Evolutionary conservation across 2,113 vertebrate species (phyloP).

Genomic region (Sciurus niger): DNA sequence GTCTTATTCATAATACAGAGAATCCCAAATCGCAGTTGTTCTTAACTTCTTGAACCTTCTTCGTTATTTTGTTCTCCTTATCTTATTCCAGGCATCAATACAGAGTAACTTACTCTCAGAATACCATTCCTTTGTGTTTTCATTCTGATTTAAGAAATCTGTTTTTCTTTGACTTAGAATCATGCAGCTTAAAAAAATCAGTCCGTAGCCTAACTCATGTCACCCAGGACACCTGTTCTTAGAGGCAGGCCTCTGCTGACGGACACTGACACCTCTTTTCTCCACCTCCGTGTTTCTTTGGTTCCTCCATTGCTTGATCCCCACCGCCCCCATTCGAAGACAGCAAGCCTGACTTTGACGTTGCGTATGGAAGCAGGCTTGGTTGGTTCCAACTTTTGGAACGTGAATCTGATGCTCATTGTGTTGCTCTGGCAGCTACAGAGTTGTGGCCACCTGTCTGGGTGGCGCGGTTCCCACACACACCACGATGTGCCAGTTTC

Average conservation of each 20-base stretch:
- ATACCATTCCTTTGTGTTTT: neutral
- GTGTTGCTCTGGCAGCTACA: constrained; percentile 81
- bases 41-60: neutral
- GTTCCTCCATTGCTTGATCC: neutral
- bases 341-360: neutral
- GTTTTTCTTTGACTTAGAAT: constrained; percentile 30
- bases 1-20: neutral
- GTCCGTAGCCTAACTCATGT: neutral
- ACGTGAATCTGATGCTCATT: constrained; percentile 66
- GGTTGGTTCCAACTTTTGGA: constrained; percentile 58
- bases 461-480: constrained; percentile 86
- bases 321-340: neutral
- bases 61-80: neutral
- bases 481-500: constrained; percentile 86
- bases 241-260: neutral
- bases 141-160: neutral
- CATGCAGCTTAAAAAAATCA: neutral
- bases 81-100: neutral
- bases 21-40: neutral
- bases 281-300: neutral
- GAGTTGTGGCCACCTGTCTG: constrained; percentile 85
- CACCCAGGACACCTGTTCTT: constrained; percentile 57
- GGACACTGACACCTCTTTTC: neutral
- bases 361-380: neutral
- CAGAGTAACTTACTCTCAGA: neutral